Conservation (phyloP, 2,113 vertebrate species). For the Mastomys natalensis region DNA sequence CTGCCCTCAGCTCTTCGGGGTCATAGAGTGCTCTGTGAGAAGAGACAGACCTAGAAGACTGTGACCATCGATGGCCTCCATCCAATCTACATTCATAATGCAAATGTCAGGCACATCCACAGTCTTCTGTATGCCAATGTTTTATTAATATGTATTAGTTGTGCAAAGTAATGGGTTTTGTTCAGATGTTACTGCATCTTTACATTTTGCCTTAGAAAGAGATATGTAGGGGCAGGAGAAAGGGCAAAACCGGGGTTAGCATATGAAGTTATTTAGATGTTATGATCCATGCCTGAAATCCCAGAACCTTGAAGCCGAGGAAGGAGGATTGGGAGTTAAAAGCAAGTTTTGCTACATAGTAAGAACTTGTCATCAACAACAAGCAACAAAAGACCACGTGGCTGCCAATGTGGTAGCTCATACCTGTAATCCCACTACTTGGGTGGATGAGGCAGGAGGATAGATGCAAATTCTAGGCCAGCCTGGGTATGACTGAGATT, state of each 20-base stretch:
- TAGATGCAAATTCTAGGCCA: neutral
- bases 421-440: neutral
- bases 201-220: neutral
- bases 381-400: neutral
- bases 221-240: neutral
- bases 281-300: neutral
- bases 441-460: neutral
- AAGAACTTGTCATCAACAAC: neutral
- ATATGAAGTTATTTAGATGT: neutral
- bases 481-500: neutral
- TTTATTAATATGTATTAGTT: neutral
- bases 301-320: neutral
- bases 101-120: neutral
- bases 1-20: neutral
- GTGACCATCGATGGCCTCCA: neutral
- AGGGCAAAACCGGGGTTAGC: neutral
- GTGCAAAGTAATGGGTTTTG: too few relatives aligned
- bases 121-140: neutral
- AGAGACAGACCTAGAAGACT: neutral
- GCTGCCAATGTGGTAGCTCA: neutral
- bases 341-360: too few relatives aligned
- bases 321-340: neutral
- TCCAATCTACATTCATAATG: neutral
- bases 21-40: neutral
- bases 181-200: too few relatives aligned